A percentile compares a stretch with the other conserved stretches of the same genome.
Evolutionary conservation across 2,888 invertebrate genomes (phyloP).

Genomic region (Drosophila infuscata): DNA sequence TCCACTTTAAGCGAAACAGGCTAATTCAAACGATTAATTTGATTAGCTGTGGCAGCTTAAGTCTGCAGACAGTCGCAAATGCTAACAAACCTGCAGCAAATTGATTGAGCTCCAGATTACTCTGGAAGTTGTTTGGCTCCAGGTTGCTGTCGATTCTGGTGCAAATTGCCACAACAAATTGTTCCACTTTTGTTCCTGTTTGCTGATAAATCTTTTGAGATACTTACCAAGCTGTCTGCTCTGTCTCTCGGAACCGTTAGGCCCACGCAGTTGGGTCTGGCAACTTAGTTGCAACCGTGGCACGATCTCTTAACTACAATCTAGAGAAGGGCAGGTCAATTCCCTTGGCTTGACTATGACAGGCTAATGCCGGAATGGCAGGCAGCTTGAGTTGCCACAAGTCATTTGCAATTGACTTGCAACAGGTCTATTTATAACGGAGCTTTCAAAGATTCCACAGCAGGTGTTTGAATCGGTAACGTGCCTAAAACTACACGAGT

Average conservation of each 20-base stretch:
- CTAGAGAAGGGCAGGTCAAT: conserved; percentile 51
- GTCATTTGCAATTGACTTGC: conserved; percentile 33
- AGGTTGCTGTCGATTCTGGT: conserved; percentile 36
- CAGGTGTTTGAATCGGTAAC: conserved; percentile 34
- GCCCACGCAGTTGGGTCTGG: conserved; percentile 41
- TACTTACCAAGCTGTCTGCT: conserved; percentile 30
- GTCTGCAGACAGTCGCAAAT: conserved; percentile 56
- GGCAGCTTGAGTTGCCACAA: conserved; percentile 21
- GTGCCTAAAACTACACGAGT: conserved; percentile 1
- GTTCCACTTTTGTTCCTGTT: conserved; percentile 54
- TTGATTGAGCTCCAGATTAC: conserved; percentile 77
- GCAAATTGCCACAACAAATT: conserved; percentile 72
- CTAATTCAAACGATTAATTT: conserved; percentile 77
- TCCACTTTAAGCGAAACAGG: conserved; percentile 30
- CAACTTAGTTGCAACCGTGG: conserved; percentile 36
- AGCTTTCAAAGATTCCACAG: neutral
- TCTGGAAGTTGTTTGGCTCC: conserved; percentile 44
- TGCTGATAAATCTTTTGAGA: conserved; percentile 65
- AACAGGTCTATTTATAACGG: conserved; percentile 29
- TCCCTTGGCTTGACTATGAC: conserved; percentile 14
- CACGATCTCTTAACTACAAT: conserved; percentile 57
- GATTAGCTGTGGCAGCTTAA: conserved; percentile 74
- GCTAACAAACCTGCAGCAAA: conserved; percentile 70
- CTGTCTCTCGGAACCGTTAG: conserved; percentile 39
- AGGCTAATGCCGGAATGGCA: conserved; percentile 19